Base-by-base conservation (phyloP, 2,888 invertebrate species). In the Drosophila prolongata region DNA sequence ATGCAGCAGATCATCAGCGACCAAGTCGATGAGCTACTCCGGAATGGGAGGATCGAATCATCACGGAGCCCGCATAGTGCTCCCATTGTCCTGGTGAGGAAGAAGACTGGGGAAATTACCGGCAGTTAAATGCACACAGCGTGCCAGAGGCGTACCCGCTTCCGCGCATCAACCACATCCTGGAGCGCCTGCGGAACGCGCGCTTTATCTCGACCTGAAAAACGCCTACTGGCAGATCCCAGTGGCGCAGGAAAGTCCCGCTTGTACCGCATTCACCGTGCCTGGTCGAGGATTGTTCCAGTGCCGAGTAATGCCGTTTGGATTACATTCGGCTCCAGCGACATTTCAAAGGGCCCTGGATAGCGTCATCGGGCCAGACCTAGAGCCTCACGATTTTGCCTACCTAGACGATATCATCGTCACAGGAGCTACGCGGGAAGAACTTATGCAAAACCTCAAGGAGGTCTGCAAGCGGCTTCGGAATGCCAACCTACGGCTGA, bases 71-170 rank as follows among this genome's bases (percentile, higher is more conserved):
- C 19, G 19, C 19, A 19, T 19, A 40, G 38, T 40, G 38, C 38
- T n/a, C n/a, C 38, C n/a, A 40, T 40, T 44, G 44, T 24, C 16
- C 44, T 44, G 9, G 44, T 44, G 8, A n/a, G 27, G 24, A 27
- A 27, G 46, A 46, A 46, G 46, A 46, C 46, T 13, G 46, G 8
- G n/a, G 46, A 46, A 8, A n/a, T 27, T 27, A n/a, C 13, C 13
- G 46, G 46, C 46, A 46, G 46, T 16, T 40, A 37, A 11, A 37
- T 1, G 13, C 37, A 37, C 37, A 4, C 37, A 37, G 37, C 37
- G 37, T 37, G 13, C 37, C 13, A 6, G 37, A 11, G 1, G 19
- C 19, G 19, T 19, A 19, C 19, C 19, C 19, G 19, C 19, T 19
- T 19, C 19, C 38, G 6, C 6, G 38, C 38, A 38, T 38, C 38